Percentiles rank a stretch among this genome's conserved stretches.
Evolutionary conservation across 2,797 vertebrate genomes (phyloP).

Genomic region (Podarcis lilfordi): DNA sequence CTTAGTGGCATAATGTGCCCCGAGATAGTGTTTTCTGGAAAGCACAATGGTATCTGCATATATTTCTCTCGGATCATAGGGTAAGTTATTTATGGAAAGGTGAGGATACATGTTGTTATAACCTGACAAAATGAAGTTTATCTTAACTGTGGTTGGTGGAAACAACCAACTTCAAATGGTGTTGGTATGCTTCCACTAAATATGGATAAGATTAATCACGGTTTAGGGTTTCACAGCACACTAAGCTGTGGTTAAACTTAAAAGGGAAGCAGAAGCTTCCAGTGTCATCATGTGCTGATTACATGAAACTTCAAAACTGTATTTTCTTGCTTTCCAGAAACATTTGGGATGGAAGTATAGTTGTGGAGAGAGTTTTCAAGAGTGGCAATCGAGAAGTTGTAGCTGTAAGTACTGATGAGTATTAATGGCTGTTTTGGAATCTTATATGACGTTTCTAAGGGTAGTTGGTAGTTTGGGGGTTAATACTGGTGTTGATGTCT

Average conservation of each 20-base stretch:
- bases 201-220: background rate
- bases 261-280: background rate
- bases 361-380: constrained; percentile 87
- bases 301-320: background rate
- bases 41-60: constrained; percentile 94
- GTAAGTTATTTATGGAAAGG: constrained; percentile 74
- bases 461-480: background rate
- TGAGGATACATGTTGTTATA: background rate
- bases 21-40: constrained; percentile 95
- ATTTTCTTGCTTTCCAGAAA: constrained; percentile 82
- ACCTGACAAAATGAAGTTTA: background rate
- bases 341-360: constrained; percentile 96
- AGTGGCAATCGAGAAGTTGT: constrained; percentile 86
- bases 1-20: constrained; percentile 86
- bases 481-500: background rate
- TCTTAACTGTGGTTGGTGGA: no score
- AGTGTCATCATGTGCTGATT: no score
- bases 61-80: constrained; percentile 96
- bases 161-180: background rate
- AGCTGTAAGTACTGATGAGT: constrained; percentile 83
- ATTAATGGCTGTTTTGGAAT: background rate
- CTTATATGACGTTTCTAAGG: background rate
- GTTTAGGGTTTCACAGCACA: background rate
- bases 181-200: background rate
- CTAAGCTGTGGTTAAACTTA: background rate